Base-by-base conservation (phyloP, 2,113 vertebrate genomes). In the Trichomycterus rosablanca region DNA sequence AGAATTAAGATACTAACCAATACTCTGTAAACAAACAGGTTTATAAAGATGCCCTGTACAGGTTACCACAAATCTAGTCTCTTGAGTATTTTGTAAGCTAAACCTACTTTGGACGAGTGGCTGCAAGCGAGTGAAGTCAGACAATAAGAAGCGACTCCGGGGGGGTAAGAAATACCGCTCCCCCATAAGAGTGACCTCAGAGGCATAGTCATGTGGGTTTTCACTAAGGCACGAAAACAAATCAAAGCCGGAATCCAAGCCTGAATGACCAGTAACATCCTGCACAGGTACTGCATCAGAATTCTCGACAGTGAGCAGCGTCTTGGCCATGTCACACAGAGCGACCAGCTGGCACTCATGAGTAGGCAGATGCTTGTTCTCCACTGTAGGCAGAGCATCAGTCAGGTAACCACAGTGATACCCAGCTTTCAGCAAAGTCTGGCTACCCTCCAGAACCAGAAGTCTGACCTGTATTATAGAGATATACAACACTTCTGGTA, bases 311-410 rank as follows among this genome's bases (percentile, higher is more conserved):
- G 80, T 53, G 70, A 86, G 82, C 45, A 93, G 82, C 49, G 78
- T 80, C 73, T 95, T 97, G 42, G 92, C 90, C 92, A 97, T 93
- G 65, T 92, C 90, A 78, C 93, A 99, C 5, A 99, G 80, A 42
- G 89, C 89, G 9, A 88, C 83, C 24, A 99, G 81, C 9, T 52
- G 76, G 73, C 87, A 89, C 4, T 81, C 78, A 14, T 70, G 34
- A 4, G 0, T 26, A 1, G 75, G 77, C 46, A 75, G 60, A 61
- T 71, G 39, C 35, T 78, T 19, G 1, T 3, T 58, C 15, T 59
- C 55, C 6, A 50, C 1, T 11, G 78, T 65, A 32, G 57, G 49
- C 43, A 46, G 57, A 23, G 1, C 1, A 5, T n/a, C 42, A 1
- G 68, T 79, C 60, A 95, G 82, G 72, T 86, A 86, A 44, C 91